phyloP scores from a whole-genome alignment of 2,888 invertebrate species.

The Leptopterna dolabrata region DNA sequence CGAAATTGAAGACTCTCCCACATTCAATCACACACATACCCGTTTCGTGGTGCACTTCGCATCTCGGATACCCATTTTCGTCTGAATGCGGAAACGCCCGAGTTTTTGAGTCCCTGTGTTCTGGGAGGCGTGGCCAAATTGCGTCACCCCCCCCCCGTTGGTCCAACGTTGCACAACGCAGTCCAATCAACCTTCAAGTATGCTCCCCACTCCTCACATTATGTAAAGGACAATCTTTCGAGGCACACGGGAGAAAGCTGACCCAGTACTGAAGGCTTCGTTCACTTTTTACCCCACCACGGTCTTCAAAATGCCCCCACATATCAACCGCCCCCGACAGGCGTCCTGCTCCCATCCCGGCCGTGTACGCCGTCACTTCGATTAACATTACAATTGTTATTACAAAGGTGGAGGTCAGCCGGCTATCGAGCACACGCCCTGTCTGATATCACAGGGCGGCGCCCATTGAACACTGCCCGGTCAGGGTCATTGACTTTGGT shows the following conservation, averaged over 20 bases:
- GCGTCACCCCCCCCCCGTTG: constrained; percentile 25
- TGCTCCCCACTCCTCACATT: constrained; percentile 42
- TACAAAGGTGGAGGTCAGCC: constrained; percentile 1
- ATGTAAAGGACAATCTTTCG: constrained; percentile 54
- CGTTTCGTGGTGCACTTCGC: not conserved
- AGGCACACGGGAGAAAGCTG: constrained; percentile 49
- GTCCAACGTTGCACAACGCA: constrained; percentile 46
- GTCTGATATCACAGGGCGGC: not conserved
- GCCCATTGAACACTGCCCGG: not conserved
- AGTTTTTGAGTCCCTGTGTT: constrained; percentile 8
- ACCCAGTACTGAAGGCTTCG: constrained; percentile 41
- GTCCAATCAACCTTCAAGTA: constrained; percentile 55
- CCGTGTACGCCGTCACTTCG: not conserved
- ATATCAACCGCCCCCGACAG: constrained; percentile 5
- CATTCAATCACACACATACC: not conserved
- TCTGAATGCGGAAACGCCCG: constrained; percentile 42
- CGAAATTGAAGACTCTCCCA: no score
- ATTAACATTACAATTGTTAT: not conserved
- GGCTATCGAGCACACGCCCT: not conserved
- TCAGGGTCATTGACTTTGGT: not conserved
- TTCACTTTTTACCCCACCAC: constrained; percentile 24
- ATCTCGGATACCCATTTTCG: not conserved
- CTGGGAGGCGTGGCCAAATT: constrained; percentile 36
- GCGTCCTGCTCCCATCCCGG: not conserved
- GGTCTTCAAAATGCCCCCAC: not conserved